Evolutionary conservation across 1,140 invertebrate species (phyloP), one percentile per base, ranked within the genome.

Genomic region (Apis cerana): DNA sequence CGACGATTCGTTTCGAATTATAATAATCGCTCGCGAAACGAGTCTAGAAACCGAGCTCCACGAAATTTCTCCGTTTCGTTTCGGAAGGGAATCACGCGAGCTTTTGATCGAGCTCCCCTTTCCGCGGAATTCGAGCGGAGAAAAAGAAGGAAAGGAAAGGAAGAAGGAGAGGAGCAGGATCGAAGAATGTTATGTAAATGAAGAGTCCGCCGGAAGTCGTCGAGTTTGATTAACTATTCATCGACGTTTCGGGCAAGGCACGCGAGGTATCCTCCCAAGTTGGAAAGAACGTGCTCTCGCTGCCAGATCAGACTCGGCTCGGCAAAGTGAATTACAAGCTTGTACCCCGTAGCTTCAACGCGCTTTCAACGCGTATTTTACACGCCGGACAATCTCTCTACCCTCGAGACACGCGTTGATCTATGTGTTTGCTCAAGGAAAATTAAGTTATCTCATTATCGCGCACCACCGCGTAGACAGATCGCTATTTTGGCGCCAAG

Each of bases 361-460:
- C 71, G 72, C 85, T 83, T 85, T 76, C 75, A 43, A 43, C 84
- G 67, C 62, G 72, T 87, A 87, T 83, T 87, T 87, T 86, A 68
- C 70, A 9, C 85, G 71, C 75, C 80, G 72, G 78, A 75, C 23
- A 23, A 23, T 33, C 33, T 3, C 33, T 33, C 33, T 43, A 4
- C 4, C 5, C 3, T 23, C 54, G 54, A 48, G 50, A 23, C 27
- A 58, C 50, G 15, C 70, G 64, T 54, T 88, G 87, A 88, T 88
- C 87, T 88, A 88, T 88, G 87, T 88, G 87, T 88, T 88, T 88
- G 86, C 84, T 67, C 17, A 59, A n/a, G 33, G 76, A 59, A 83
- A 88, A 88, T 88, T 80, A 88, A 88, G 87, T 88, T 88, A 88
- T 88, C 83, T 88, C 87, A 88, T 88, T 88, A 88, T 87, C 86